Percentiles rank a stretch among this genome's conserved stretches.
phyloP scores from a whole-genome alignment of 2,888 invertebrate species.

The Chymomyza fuscimana region DNA sequence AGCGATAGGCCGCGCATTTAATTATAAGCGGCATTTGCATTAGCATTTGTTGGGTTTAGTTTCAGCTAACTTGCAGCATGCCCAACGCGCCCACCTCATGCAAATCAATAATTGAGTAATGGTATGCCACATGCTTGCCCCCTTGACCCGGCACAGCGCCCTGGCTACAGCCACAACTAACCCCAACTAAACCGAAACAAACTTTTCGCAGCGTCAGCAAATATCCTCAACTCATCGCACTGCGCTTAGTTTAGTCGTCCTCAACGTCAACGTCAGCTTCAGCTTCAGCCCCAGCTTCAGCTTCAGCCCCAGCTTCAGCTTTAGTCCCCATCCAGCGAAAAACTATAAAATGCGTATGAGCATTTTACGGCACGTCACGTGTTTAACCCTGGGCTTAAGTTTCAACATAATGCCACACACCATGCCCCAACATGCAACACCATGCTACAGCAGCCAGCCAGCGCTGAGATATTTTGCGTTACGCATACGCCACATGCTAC shows the following conservation, averaged over 20 bases:
- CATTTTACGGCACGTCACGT: constrained; percentile 5
- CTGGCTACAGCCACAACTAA: neutral
- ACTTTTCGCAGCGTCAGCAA: neutral
- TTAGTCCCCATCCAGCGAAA: neutral
- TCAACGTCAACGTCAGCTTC: neutral
- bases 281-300: neutral
- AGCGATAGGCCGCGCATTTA: constrained; percentile 62
- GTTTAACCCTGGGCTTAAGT: neutral
- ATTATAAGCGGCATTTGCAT: constrained; percentile 49
- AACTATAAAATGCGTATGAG: constrained; percentile 3
- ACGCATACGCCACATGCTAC: constrained; percentile 55
- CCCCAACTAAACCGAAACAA: neutral
- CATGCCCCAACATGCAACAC: neutral
- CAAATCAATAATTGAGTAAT: constrained; percentile 2
- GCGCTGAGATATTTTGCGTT: constrained; percentile 49
- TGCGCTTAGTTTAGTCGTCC: constrained; percentile 3
- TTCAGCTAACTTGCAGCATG: neutral
- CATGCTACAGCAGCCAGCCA: neutral
- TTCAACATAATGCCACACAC: neutral
- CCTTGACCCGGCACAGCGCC: no score
- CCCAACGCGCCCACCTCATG: neutral
- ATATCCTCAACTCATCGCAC: constrained; percentile 3
- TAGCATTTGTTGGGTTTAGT: constrained; percentile 20
- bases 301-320: neutral
- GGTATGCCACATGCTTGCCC: neutral